Evolutionary conservation across 2,113 vertebrate species (phyloP), one percentile per base, ranked within the genome.

Genomic region (Shinisaurus crocodilurus): DNA sequence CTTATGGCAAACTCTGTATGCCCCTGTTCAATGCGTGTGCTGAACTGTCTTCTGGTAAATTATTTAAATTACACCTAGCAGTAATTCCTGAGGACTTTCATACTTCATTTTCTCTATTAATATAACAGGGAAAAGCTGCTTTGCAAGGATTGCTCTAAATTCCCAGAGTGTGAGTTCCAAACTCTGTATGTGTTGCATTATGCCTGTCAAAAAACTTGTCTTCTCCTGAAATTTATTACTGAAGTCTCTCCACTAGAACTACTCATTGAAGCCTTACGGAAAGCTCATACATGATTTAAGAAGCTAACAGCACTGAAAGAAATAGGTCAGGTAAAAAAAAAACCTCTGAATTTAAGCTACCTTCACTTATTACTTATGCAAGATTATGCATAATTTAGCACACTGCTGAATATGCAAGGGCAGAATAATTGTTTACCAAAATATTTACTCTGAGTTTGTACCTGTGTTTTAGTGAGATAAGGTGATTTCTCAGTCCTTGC

Each of bases 351-450:
- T 98, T 97, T 98, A 98, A 98, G 97, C 97, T 97, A 98, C 97
- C 97, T 98, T 97, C 96, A 94, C 97, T 98, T 98, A 98, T 98
- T 98, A 97, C 97, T 98, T 98, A 98, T 98, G 97, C 97, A 98
- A 98, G 97, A 98, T 98, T 98, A 98, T 98, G 97, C 97, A 98
- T 98, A 98, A 98, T 98, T 98, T 98, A 98, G 97, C 97, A 98
- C 95, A 96, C 97, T 98, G 97, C 97, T 98, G 98, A 98, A 98
- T 98, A 98, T 98, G 97, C 97, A 98, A 97, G 97, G 96, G 92
- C 94, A 97, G 97, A 98, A 98, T 97, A 97, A 98, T 98, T 98
- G 97, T 98, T 98, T 98, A 98, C 98, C 97, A 98, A 98, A 98
- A 98, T 98, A 98, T 98, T 98, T 98, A 98, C 97, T 97, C 97